Conservation (phyloP, 1,140 invertebrate species). For the Reticulitermes speratus region DNA sequence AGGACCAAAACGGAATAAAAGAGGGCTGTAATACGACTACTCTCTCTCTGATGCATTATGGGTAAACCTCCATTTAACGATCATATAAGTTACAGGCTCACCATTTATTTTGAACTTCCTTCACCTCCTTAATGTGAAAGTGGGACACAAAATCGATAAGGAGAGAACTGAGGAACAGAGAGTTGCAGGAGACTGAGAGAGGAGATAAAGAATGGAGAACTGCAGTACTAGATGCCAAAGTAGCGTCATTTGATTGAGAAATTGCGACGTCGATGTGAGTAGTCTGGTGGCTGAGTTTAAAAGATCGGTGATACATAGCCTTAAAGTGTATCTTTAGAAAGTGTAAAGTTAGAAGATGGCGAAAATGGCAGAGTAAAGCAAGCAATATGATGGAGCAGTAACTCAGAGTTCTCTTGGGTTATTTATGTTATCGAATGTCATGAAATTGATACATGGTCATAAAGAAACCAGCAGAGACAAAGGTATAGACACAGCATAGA, state of each 20-base stretch:
- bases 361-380: too few relatives aligned
- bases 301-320: too few relatives aligned
- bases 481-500: too few relatives aligned
- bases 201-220: background rate
- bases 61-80: slow-evolving; percentile 6
- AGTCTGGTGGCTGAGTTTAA: too few relatives aligned
- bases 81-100: background rate
- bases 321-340: too few relatives aligned
- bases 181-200: background rate
- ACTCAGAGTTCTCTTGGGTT: too few relatives aligned
- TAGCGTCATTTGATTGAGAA: background rate
- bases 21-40: background rate
- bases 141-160: background rate
- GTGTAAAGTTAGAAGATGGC: too few relatives aligned
- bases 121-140: background rate
- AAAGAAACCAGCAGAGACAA: too few relatives aligned
- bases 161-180: background rate
- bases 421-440: too few relatives aligned
- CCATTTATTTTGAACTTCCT: background rate
- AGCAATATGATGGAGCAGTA: too few relatives aligned
- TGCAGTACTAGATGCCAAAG: background rate
- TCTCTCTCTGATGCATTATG: background rate
- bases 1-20: background rate
- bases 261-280: background rate
- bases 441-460: too few relatives aligned